These are phyloP conservation scores for Myrmecobius fasciatus DNA, from an alignment of 2,113 vertebrate genomes.

Conservation along the genomic window DNA sequence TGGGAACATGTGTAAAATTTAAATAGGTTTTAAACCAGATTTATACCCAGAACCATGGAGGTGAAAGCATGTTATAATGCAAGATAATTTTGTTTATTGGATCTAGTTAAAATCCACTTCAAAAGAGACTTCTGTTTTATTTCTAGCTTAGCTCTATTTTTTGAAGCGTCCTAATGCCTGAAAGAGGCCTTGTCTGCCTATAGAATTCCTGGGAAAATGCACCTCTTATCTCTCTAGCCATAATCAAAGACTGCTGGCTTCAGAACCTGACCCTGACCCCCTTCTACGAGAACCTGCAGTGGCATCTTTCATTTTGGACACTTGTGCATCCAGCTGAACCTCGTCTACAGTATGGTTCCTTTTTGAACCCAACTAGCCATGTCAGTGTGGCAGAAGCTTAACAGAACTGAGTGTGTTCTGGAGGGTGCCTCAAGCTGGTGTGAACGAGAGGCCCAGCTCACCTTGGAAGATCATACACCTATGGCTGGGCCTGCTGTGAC, in stretches of 20 bases:
- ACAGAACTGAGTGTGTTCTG: fast-evolving
- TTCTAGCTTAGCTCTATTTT: neutral
- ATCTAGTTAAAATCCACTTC: neutral
- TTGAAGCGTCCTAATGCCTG: slow-evolving; percentile 7
- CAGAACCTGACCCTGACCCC: neutral
- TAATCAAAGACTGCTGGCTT: neutral
- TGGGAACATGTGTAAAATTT: neutral
- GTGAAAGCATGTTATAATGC: too few species aligned
- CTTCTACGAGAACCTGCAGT: neutral
- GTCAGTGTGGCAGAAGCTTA: fast-evolving
- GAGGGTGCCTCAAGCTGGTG: neutral
- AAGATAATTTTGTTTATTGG: neutral
- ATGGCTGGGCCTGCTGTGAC: neutral
- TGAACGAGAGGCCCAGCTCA: neutral
- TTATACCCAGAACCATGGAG: neutral
- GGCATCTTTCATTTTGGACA: neutral
- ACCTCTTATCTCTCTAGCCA: neutral
- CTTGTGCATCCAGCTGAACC: fast-evolving
- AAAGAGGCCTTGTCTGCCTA: neutral
- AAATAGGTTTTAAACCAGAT: neutral
- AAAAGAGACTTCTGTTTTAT: neutral
- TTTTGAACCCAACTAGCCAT: neutral
- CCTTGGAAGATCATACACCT: neutral
- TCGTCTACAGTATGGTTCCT: neutral
- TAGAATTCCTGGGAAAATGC: neutral